These are phyloP conservation scores for Incurvaria masculella DNA, from an alignment of 2,888 invertebrate species.

Conservation along the genomic window DNA sequence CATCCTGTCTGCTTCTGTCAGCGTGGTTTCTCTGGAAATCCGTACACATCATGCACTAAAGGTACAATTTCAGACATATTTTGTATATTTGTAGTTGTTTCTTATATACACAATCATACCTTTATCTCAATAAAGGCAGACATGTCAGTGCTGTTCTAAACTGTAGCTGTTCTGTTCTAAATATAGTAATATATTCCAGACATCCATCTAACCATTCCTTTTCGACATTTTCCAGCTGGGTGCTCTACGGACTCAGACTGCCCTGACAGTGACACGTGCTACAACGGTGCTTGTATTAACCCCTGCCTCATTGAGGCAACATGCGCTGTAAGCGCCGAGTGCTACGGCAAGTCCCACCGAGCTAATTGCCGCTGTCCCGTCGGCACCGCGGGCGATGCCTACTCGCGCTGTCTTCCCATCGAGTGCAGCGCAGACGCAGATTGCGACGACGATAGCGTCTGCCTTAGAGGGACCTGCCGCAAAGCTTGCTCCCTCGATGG, in stretches of 20 bases:
- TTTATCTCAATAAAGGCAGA: conserved; percentile 1
- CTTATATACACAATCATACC: conserved; percentile 12
- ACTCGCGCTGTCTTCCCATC: conserved; percentile 69
- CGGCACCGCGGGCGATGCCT: conserved; percentile 78
- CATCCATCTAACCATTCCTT: conserved; percentile 14
- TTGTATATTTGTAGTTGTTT: conserved; percentile 4
- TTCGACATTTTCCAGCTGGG: conserved; percentile 69
- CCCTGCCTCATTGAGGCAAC: conserved; percentile 78
- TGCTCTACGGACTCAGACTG: conserved; percentile 84
- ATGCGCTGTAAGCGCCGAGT: conserved; percentile 81
- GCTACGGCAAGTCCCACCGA: conserved; percentile 76
- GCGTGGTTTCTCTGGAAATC: conserved; percentile 81
- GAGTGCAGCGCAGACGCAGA: conserved; percentile 80
- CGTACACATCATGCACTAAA: conserved; percentile 76
- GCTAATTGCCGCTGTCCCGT: conserved; percentile 76
- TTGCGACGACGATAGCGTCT: conserved; percentile 73
- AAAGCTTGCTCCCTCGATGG: conserved; percentile 70
- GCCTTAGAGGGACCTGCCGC: conserved; percentile 68
- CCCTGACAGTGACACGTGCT: conserved; percentile 73
- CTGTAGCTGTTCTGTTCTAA: conserved; percentile 1
- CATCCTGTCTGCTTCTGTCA: conserved; percentile 83
- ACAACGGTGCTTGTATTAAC: conserved; percentile 77
- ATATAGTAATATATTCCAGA: conserved; percentile 3
- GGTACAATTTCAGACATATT: conserved; percentile 33
- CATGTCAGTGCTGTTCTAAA: conserved; percentile 9